Percentiles rank a stretch among this genome's conserved stretches.
phyloP scores from a whole-genome alignment of 2,113 vertebrate genomes.

The Climacteris rufus region DNA sequence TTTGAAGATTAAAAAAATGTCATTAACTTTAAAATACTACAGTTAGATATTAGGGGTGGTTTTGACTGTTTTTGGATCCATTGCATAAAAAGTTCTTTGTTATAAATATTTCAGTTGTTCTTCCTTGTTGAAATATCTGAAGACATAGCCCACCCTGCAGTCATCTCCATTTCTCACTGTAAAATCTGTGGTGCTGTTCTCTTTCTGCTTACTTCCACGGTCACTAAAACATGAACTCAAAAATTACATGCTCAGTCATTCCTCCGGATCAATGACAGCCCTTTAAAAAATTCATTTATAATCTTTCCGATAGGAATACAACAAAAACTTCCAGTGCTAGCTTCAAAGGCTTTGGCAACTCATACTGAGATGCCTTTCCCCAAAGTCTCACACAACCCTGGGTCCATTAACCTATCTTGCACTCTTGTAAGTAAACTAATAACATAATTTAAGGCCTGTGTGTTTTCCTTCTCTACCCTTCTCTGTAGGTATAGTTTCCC shows the following conservation, averaged over 20 bases:
- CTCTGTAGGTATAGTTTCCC: not conserved
- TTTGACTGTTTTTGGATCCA: not conserved
- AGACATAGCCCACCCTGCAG: not conserved
- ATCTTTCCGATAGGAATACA: not conserved
- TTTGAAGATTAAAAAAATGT: not conserved
- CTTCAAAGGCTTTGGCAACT: not conserved
- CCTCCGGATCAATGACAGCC: not conserved
- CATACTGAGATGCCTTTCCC: not conserved
- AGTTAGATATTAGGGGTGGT: not conserved
- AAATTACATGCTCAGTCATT: not conserved
- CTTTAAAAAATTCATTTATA: not conserved
- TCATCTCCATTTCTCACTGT: not conserved
- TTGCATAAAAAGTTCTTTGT: not conserved
- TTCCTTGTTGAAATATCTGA: not conserved
- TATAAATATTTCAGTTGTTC: not conserved
- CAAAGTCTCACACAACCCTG: not conserved
- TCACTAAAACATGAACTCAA: not conserved
- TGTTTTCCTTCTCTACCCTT: not conserved
- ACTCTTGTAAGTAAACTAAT: not conserved
- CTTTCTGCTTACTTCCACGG: not conserved
- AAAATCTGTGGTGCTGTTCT: not conserved
- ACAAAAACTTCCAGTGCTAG: not conserved
- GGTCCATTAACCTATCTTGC: not conserved
- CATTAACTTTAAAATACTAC: not conserved
- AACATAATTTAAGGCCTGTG: not conserved